Percentiles rank a stretch among this genome's conserved stretches.
Evolutionary conservation across 2,113 vertebrate species (phyloP).

Genomic region (Puntigrus tetrazona): DNA sequence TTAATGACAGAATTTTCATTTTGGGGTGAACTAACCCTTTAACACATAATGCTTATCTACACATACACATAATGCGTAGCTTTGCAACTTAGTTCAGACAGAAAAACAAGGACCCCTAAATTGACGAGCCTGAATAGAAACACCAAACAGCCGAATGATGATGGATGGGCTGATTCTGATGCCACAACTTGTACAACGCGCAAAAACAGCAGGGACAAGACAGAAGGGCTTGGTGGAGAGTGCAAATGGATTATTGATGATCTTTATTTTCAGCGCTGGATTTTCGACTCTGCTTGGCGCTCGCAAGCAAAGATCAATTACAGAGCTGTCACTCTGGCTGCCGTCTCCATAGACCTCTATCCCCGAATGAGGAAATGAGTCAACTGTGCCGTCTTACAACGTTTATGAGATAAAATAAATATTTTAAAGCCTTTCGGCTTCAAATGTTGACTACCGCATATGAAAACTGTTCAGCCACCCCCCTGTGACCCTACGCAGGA

Average conservation of each 20-base stretch:
- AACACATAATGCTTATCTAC: neutral
- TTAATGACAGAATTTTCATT: too few relatives aligned
- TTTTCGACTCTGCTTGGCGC: neutral
- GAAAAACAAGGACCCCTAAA: neutral
- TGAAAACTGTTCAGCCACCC: neutral
- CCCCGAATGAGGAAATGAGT: neutral
- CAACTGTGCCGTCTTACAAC: neutral
- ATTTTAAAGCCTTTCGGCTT: neutral
- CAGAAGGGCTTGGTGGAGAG: slow-evolving; percentile 14
- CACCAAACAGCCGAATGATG: neutral
- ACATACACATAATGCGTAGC: too few relatives aligned
- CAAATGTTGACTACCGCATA: neutral
- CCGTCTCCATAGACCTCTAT: neutral
- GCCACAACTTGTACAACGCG: neutral
- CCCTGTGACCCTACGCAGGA: neutral
- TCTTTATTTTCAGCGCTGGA: slow-evolving; percentile 15
- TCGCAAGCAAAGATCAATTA: slow-evolving; percentile 25
- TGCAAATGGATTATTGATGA: slow-evolving; percentile 43
- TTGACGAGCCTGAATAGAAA: neutral
- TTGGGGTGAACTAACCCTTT: neutral
- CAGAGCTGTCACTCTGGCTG: neutral
- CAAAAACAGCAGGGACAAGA: slow-evolving; percentile 14
- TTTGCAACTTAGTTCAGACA: too few relatives aligned
- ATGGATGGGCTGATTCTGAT: slow-evolving; percentile 7
- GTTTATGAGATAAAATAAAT: slow-evolving; percentile 7